Conservation (phyloP, 2,888 invertebrate genomes). For the Plebejus argus region DNA sequence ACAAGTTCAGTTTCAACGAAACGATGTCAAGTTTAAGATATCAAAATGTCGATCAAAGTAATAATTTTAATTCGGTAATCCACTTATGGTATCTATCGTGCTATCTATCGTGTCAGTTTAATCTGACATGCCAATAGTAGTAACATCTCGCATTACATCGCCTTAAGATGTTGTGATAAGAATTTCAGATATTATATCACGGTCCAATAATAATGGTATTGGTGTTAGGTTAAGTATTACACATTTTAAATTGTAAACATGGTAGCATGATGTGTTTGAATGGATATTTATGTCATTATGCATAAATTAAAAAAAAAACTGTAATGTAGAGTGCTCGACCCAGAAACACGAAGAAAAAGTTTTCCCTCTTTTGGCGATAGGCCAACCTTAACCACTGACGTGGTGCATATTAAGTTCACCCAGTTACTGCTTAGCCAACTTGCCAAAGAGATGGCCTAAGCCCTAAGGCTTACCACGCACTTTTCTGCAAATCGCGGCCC, state of each 20-base stretch:
- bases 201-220: too few species aligned
- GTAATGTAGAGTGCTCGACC: not conserved
- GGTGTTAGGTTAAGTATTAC: too few species aligned
- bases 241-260: too few species aligned
- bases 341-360: not conserved
- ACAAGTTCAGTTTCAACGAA: not conserved
- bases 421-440: not conserved
- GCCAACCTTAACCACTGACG: not conserved
- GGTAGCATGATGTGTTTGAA: too few species aligned
- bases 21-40: conserved; percentile 32
- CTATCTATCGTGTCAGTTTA: conserved; percentile 40
- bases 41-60: conserved; percentile 32
- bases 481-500: not conserved
- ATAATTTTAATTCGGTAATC: conserved; percentile 30
- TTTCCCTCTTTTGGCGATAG: conserved; percentile 5
- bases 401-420: not conserved
- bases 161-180: conserved; percentile 42
- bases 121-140: conserved; percentile 42
- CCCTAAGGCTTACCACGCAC: not conserved
- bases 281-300: not conserved
- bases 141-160: conserved; percentile 36
- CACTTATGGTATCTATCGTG: too few species aligned
- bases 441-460: not conserved
- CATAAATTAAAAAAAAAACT: not conserved
- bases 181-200: not conserved